These are phyloP conservation scores for Brenthis hecate DNA, from an alignment of 2,888 invertebrate genomes.

Conservation along the genomic window DNA sequence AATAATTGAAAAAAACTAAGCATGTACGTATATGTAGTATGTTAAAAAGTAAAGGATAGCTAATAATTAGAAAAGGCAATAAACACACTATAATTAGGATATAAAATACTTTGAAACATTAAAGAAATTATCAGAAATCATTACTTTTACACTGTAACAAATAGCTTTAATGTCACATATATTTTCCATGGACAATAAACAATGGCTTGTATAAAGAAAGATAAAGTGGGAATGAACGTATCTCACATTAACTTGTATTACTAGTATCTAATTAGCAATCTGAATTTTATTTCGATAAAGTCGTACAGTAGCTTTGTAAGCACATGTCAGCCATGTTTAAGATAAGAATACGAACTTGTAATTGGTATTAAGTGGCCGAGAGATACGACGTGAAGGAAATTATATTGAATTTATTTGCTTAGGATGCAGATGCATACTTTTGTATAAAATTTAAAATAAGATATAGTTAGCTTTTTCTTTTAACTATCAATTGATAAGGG, in stretches of 20 bases:
- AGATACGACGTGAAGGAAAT: slow-evolving; percentile 36
- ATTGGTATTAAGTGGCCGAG: slow-evolving; percentile 39
- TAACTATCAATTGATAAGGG: neutral
- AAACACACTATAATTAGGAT: slow-evolving; percentile 18
- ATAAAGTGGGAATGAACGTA: slow-evolving; percentile 50
- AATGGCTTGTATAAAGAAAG: slow-evolving; percentile 40
- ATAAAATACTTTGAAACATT: slow-evolving; percentile 15
- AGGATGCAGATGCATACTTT: neutral
- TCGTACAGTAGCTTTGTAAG: slow-evolving; percentile 46
- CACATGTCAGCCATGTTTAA: slow-evolving; percentile 38
- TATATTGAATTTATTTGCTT: slow-evolving; percentile 31
- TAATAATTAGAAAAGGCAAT: neutral
- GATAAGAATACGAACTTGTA: slow-evolving; percentile 38
- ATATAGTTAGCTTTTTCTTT: too few relatives aligned
- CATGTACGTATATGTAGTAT: too few relatives aligned
- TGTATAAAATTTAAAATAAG: neutral
- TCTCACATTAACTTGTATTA: slow-evolving; percentile 55
- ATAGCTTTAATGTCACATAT: neutral
- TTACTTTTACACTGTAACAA: slow-evolving; percentile 15
- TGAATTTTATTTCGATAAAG: slow-evolving; percentile 56
- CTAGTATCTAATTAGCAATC: slow-evolving; percentile 69
- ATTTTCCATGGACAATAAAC: slow-evolving; percentile 40
- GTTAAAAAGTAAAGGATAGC: neutral
- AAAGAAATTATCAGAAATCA: slow-evolving; percentile 13
- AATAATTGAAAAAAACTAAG: too few relatives aligned